Evolutionary conservation across 2,888 invertebrate species (phyloP), one percentile per base, ranked within the genome.

Genomic region (Eupithecia insigniata): DNA sequence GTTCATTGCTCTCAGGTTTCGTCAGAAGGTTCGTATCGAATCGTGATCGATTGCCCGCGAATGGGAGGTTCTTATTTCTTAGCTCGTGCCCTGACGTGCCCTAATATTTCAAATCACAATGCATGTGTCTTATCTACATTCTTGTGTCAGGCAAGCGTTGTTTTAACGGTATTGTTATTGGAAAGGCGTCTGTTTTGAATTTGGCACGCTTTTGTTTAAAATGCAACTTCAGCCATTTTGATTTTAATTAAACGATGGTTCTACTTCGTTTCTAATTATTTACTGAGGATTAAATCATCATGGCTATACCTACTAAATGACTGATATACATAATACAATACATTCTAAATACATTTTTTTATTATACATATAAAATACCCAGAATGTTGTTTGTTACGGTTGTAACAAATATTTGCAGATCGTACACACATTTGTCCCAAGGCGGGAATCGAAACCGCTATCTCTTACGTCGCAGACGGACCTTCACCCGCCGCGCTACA

Each of bases 11-110:
- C 67, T 51, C 51, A 74, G 77, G 69, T 79, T 78, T 79, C 78
- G 79, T 79, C 79, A 80, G 77, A 71, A 64, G 70, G 67, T 72
- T 75, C 69, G 60, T 58, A 75, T 76, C 73, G 71, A 76, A 77
- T 82, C 82, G 81, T 82, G 82, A 80, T 78, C 80, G 76, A 77
- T 77, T 78, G 72, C 66, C 79, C 77, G 76, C 79, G 80, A 78
- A 79, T 77, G 71, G 78, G 78, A 77, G 76, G 77, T 68, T 74
- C 69, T 62, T 69, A 71, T 75, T 68, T 74, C 70, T 62, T 69
- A 71, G 76, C 78, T 74, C 78, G 78, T 76, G 78, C 73, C 34
- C 64, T 60, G 60, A 76, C 78, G 78, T 75, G 78, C 73, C 70
- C 74, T 67, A 73, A 76, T 76, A 77, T 73, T 77, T 76, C 74